A percentile compares a stretch with the other conserved stretches of the same genome.
phyloP scores from a whole-genome alignment of 1,140 invertebrate genomes.

The Eurosta solidaginis region DNA sequence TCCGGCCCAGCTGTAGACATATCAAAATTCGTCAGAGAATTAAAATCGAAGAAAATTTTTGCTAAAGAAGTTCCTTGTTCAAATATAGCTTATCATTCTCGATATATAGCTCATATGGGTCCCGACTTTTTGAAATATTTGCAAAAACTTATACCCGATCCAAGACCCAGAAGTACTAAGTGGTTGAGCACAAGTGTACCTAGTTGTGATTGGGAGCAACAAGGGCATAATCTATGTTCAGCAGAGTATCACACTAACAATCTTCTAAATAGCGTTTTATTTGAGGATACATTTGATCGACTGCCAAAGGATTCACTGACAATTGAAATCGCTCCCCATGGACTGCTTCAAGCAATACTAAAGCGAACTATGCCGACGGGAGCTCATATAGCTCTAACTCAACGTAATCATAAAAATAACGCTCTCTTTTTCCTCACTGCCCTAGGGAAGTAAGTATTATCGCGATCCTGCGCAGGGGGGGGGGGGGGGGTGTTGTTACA shows the following conservation, averaged over 20 bases:
- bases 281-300: slow-evolving; percentile 78
- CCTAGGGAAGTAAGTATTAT: slow-evolving; percentile 70
- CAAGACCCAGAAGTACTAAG: slow-evolving; percentile 72
- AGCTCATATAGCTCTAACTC: slow-evolving; percentile 79
- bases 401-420: slow-evolving; percentile 75
- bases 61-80: slow-evolving; percentile 80
- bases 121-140: slow-evolving; percentile 75
- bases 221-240: slow-evolving; percentile 73
- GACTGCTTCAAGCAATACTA: slow-evolving; percentile 75
- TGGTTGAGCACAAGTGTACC: slow-evolving; percentile 90
- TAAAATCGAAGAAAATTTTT: slow-evolving; percentile 78
- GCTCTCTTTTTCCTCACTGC: slow-evolving; percentile 70
- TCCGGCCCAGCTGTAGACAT: slow-evolving; percentile 80
- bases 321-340: slow-evolving; percentile 84
- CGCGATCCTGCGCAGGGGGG: too few species aligned
- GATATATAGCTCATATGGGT: slow-evolving; percentile 75
- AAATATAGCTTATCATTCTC: slow-evolving; percentile 85
- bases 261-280: slow-evolving; percentile 80
- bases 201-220: slow-evolving; percentile 74
- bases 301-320: slow-evolving; percentile 81
- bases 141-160: slow-evolving; percentile 69
- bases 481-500: too few species aligned
- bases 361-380: slow-evolving; percentile 64
- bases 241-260: slow-evolving; percentile 95
- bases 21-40: slow-evolving; percentile 69